Evolutionary conservation across 2,888 invertebrate genomes (phyloP).

Genomic region (Resseliella maxima): DNA sequence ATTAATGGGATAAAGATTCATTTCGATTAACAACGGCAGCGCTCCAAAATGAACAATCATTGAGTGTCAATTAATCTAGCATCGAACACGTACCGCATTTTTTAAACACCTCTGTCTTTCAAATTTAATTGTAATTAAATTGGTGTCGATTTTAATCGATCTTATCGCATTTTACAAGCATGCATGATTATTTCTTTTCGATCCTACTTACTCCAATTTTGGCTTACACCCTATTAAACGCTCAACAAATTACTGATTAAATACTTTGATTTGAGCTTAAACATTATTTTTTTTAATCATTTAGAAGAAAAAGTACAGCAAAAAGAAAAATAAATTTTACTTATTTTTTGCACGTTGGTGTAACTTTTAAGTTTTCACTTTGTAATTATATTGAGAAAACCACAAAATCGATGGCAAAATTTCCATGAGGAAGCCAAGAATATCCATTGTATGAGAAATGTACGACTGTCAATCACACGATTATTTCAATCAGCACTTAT

Average conservation of each 20-base stretch:
- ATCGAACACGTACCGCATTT: neutral
- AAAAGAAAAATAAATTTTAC: too few relatives aligned
- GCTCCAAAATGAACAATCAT: conserved; percentile 36
- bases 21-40: neutral
- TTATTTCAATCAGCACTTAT: conserved; percentile 5
- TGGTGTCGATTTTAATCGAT: conserved; percentile 44
- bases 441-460: neutral
- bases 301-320: too few relatives aligned
- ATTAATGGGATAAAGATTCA: neutral
- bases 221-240: neutral
- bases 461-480: neutral
- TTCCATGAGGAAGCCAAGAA: too few relatives aligned
- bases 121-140: conserved; percentile 36
- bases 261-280: neutral
- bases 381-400: too few relatives aligned
- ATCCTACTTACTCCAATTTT: neutral
- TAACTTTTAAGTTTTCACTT: too few relatives aligned
- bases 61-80: neutral
- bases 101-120: neutral
- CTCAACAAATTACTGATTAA: conserved; percentile 20
- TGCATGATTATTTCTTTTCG: neutral
- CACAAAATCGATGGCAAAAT: neutral
- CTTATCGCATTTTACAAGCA: conserved; percentile 24
- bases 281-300: neutral
- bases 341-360: too few relatives aligned